Evolutionary conservation across 2,113 vertebrate species (phyloP).

Genomic region (Petromus typicus): DNA sequence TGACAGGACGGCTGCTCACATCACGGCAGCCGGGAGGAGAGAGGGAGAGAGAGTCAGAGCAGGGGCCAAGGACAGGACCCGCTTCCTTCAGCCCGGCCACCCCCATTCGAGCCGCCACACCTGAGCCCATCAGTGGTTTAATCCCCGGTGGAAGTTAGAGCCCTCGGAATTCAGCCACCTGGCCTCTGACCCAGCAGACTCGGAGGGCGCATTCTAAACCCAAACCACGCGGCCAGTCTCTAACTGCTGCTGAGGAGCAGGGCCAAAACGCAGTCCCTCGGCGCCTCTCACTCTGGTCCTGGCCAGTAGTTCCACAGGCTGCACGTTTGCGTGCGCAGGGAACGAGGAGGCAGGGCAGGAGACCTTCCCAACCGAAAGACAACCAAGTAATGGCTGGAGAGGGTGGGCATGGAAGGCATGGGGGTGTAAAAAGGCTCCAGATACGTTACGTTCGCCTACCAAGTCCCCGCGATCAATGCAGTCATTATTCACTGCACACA

Average conservation of each 20-base stretch:
- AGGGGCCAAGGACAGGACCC: neutral
- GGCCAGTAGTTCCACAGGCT: neutral
- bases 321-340: neutral
- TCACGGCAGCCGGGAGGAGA: neutral
- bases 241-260: neutral
- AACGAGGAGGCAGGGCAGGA: neutral
- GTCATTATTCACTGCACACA: neutral
- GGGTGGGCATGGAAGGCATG: neutral
- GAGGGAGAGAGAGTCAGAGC: neutral
- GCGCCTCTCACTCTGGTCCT: neutral
- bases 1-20: neutral
- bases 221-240: neutral
- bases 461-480: neutral
- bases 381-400: neutral
- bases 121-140: neutral
- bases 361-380: neutral
- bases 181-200: no score
- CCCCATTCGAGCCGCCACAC: neutral
- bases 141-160: neutral
- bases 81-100: neutral
- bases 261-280: neutral
- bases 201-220: neutral
- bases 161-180: neutral
- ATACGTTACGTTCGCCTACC: neutral
- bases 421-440: neutral